phyloP scores from a whole-genome alignment of 2,113 vertebrate genomes.

The Pseudonaja textilis region DNA sequence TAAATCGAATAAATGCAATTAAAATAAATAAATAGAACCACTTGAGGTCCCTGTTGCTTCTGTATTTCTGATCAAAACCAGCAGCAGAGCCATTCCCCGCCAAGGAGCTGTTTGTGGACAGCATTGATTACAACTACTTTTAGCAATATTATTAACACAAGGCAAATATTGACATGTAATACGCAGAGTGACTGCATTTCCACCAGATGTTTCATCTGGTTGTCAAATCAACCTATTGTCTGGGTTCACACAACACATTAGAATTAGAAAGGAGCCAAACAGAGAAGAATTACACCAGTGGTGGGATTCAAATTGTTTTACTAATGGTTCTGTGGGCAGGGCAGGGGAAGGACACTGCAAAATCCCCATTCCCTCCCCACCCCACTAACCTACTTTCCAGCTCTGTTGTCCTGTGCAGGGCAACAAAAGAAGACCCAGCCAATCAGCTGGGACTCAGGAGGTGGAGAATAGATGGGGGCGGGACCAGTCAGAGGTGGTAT shows the following conservation, averaged over 20 bases:
- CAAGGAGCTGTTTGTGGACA: neutral
- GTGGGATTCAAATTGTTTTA: no score
- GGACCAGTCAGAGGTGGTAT: no score
- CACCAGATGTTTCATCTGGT: neutral
- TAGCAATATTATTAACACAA: neutral
- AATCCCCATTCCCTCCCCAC: no score
- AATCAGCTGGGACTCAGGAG: no score
- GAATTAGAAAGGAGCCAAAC: neutral
- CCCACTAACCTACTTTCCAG: no score
- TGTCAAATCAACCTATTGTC: neutral
- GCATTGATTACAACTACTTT: neutral
- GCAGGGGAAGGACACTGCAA: no score
- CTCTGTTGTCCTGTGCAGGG: no score
- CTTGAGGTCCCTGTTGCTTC: neutral
- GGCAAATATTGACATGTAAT: neutral
- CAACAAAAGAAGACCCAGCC: no score
- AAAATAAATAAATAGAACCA: neutral
- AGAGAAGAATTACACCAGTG: neutral
- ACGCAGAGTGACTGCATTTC: neutral
- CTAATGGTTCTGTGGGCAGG: no score
- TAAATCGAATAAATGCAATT: neutral
- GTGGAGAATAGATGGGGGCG: no score
- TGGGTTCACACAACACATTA: neutral
- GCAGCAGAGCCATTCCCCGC: neutral
- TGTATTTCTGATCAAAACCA: neutral